A percentile compares a stretch with the other conserved stretches of the same genome.
Evolutionary conservation across 1,140 invertebrate species (phyloP).

Genomic region (Cephus cinctus): DNA sequence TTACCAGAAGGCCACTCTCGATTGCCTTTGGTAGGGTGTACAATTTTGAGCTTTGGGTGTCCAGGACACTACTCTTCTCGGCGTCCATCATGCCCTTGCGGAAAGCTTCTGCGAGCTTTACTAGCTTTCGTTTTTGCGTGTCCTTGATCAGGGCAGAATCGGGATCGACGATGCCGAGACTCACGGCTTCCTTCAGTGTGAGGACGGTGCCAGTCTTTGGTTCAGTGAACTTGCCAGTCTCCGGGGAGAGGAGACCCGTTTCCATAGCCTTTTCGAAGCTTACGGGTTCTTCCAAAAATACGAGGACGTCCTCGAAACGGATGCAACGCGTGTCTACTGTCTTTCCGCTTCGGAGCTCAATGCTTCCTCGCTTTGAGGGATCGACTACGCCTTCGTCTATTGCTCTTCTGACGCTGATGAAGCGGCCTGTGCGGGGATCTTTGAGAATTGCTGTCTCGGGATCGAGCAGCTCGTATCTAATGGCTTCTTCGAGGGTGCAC

Average conservation of each 20-base stretch:
- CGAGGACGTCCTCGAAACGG: slow-evolving; percentile 70
- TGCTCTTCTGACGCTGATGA: slow-evolving; percentile 70
- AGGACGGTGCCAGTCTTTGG: slow-evolving; percentile 68
- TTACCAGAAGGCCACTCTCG: slow-evolving; percentile 73
- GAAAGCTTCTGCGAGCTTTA: slow-evolving; percentile 84
- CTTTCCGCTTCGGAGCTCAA: slow-evolving; percentile 67
- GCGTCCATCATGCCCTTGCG: slow-evolving; percentile 83
- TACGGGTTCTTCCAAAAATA: slow-evolving; percentile 71
- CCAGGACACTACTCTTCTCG: slow-evolving; percentile 80
- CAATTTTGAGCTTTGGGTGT: slow-evolving; percentile 79
- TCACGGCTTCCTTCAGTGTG: slow-evolving; percentile 82
- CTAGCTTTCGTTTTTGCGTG: slow-evolving; percentile 73
- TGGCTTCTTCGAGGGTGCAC: slow-evolving; percentile 77
- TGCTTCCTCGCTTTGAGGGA: slow-evolving; percentile 62
- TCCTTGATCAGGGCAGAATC: slow-evolving; percentile 88
- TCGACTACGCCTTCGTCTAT: slow-evolving; percentile 73
- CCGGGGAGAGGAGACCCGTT: slow-evolving; percentile 67
- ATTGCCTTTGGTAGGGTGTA: slow-evolving; percentile 71
- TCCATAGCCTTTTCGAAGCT: slow-evolving; percentile 78
- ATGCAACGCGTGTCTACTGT: slow-evolving; percentile 64
- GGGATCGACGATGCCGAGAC: slow-evolving; percentile 80
- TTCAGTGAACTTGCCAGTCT: slow-evolving; percentile 74
- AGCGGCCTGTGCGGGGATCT: slow-evolving; percentile 74
- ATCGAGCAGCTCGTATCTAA: slow-evolving; percentile 74
- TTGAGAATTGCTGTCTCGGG: slow-evolving; percentile 74